Conservation (phyloP, 2,113 vertebrate species). For the Psammodynastes pulverulentus region DNA sequence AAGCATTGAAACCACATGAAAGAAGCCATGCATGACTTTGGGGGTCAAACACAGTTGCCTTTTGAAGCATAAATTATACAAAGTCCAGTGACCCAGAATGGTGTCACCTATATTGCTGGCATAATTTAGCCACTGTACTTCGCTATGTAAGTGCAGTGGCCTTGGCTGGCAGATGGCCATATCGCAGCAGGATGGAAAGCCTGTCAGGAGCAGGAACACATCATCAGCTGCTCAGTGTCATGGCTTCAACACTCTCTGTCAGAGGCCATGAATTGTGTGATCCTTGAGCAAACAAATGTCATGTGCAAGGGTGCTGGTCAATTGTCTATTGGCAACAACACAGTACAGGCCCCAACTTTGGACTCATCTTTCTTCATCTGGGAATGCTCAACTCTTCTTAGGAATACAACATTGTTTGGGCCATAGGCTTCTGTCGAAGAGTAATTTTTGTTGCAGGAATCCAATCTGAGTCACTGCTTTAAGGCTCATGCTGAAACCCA, state of each 20-base stretch:
- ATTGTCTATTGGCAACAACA: slow-evolving; percentile 59
- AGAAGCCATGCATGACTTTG: slow-evolving; percentile 61
- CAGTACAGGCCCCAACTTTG: slow-evolving; percentile 28
- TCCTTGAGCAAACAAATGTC: slow-evolving; percentile 70
- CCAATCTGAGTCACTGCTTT: background rate
- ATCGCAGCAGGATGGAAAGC: slow-evolving; percentile 40
- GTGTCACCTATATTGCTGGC: slow-evolving; percentile 59
- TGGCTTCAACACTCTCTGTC: slow-evolving; percentile 53
- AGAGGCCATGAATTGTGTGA: slow-evolving; percentile 60
- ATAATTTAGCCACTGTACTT: slow-evolving; percentile 35
- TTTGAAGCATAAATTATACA: slow-evolving; percentile 58
- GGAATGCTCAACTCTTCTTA: background rate
- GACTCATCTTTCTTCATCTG: background rate
- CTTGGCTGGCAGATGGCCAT: slow-evolving; percentile 60
- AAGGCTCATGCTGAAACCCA: background rate
- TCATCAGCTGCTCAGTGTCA: slow-evolving; percentile 69
- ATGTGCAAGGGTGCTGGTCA: slow-evolving; percentile 56
- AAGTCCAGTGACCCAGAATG: slow-evolving; percentile 38
- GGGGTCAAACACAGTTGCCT: slow-evolving; percentile 53
- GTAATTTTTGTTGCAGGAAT: background rate
- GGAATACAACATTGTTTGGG: background rate
- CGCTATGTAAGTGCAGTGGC: slow-evolving; percentile 27
- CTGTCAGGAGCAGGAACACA: slow-evolving; percentile 61
- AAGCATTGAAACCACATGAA: slow-evolving; percentile 74
- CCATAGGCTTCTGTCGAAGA: accelerated